These are phyloP conservation scores for Holothuria glaberrima DNA, from an alignment of 35 echinoderm and acorn worm species.

Conservation along the genomic window DNA sequence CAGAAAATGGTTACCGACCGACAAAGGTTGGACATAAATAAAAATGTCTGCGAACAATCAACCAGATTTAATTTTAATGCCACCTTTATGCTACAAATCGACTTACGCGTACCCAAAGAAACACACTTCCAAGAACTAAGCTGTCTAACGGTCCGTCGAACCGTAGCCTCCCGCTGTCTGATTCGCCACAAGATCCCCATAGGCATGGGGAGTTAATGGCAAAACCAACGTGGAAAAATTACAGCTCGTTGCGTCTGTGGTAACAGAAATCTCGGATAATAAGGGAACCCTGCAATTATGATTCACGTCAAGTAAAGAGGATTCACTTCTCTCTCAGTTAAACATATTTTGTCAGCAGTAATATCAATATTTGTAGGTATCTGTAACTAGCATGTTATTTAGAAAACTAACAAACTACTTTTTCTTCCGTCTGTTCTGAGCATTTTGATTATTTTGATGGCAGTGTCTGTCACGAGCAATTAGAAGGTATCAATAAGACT, in stretches of 20 bases:
- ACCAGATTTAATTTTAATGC: background rate
- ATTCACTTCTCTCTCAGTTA: background rate
- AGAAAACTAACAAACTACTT: too few relatives aligned
- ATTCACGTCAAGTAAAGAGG: slow-evolving; percentile 3
- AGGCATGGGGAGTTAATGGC: slow-evolving; percentile 39
- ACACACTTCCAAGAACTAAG: slow-evolving; percentile 22
- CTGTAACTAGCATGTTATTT: too few relatives aligned
- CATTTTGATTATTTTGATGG: too few relatives aligned
- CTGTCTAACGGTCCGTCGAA: background rate
- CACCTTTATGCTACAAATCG: slow-evolving; percentile 10
- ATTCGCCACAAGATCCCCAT: slow-evolving; percentile 45
- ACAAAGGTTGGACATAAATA: background rate
- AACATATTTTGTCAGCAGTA: too few relatives aligned
- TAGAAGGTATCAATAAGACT: too few relatives aligned
- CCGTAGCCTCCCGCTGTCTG: slow-evolving; percentile 34
- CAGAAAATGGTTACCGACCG: slow-evolving; percentile 14
- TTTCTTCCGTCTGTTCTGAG: too few relatives aligned
- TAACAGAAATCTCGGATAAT: slow-evolving; percentile 4
- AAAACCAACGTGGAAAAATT: slow-evolving; percentile 17
- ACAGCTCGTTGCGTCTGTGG: slow-evolving; percentile 28
- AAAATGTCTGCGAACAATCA: slow-evolving; percentile 1
- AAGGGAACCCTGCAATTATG: background rate
- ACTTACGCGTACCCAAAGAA: background rate
- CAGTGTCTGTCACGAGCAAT: too few relatives aligned
- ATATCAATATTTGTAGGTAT: too few relatives aligned